Conservation (phyloP, 2,888 invertebrate genomes). For the Cantharis lateralis region DNA sequence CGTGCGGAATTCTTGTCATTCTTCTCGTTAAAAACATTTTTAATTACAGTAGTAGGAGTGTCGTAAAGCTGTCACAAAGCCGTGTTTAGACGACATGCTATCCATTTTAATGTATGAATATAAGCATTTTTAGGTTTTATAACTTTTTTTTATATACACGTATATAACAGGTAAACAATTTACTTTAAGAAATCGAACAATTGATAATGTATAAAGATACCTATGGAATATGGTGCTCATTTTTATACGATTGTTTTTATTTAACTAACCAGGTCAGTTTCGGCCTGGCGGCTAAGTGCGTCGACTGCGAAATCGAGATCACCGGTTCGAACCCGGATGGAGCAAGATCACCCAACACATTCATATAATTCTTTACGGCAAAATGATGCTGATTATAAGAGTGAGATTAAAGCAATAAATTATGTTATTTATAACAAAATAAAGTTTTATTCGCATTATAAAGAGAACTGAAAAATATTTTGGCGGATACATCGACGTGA, state of each 20-base stretch:
- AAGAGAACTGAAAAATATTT: too few species aligned
- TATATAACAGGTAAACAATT: background rate
- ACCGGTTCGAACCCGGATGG: too few species aligned
- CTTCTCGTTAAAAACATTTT: slow-evolving; percentile 32
- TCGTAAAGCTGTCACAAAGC: slow-evolving; percentile 32
- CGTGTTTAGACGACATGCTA: slow-evolving; percentile 32
- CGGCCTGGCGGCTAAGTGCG: too few species aligned
- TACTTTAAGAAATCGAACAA: background rate
- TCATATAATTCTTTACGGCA: too few species aligned
- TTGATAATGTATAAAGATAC: background rate
- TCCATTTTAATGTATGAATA: slow-evolving; percentile 31
- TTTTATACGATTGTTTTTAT: background rate
- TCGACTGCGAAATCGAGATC: too few species aligned
- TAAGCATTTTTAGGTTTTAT: slow-evolving; percentile 26
- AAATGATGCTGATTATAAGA: too few species aligned
- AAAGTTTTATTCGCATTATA: too few species aligned
- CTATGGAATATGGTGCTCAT: background rate
- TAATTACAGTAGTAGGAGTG: slow-evolving; percentile 32
- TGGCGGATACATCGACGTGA: too few species aligned
- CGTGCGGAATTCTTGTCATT: slow-evolving; percentile 32
- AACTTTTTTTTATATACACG: slow-evolving; percentile 4
- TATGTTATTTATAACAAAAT: too few species aligned
- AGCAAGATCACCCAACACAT: too few species aligned
- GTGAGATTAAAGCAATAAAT: too few species aligned
- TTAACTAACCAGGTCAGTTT: too few species aligned